phyloP scores from a whole-genome alignment of 2,113 vertebrate species.

The Silurus glanis region DNA sequence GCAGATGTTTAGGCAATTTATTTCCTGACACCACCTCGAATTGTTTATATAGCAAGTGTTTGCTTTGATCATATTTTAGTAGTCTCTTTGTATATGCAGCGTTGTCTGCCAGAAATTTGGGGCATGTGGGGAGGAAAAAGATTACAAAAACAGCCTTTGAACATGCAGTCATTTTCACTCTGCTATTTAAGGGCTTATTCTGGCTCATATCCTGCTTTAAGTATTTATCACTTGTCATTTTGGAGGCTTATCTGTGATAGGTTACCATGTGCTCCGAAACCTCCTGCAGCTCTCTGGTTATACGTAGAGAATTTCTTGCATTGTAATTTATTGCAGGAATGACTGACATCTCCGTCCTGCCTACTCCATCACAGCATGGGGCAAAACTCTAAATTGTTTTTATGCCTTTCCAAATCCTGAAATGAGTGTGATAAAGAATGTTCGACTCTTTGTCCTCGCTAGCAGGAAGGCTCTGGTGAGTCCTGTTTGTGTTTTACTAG shows the following conservation, averaged over 20 bases:
- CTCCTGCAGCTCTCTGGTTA: slow-evolving; percentile 19
- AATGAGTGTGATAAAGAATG: slow-evolving; percentile 28
- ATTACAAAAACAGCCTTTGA: background rate
- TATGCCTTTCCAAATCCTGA: slow-evolving; percentile 21
- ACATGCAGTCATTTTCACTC: background rate
- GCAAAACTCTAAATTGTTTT: slow-evolving; percentile 6
- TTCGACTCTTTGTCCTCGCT: background rate
- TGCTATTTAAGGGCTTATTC: background rate
- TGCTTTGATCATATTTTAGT: background rate
- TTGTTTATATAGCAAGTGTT: background rate
- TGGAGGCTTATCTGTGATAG: slow-evolving; percentile 7
- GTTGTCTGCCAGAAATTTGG: background rate
- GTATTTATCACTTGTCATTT: slow-evolving; percentile 6
- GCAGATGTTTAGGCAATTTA: background rate
- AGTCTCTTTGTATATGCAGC: background rate
- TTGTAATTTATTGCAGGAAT: slow-evolving; percentile 21
- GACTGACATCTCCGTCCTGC: slow-evolving; percentile 1
- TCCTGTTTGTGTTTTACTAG: slow-evolving; percentile 4
- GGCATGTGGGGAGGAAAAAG: too few species aligned
- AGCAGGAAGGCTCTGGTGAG: slow-evolving; percentile 15
- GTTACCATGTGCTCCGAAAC: background rate
- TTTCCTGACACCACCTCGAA: too few species aligned
- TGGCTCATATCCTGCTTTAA: background rate
- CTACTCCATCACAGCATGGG: background rate
- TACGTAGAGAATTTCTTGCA: slow-evolving; percentile 2